phyloP scores from a whole-genome alignment of 2,113 vertebrate species.

The Aepyceros melampus region DNA sequence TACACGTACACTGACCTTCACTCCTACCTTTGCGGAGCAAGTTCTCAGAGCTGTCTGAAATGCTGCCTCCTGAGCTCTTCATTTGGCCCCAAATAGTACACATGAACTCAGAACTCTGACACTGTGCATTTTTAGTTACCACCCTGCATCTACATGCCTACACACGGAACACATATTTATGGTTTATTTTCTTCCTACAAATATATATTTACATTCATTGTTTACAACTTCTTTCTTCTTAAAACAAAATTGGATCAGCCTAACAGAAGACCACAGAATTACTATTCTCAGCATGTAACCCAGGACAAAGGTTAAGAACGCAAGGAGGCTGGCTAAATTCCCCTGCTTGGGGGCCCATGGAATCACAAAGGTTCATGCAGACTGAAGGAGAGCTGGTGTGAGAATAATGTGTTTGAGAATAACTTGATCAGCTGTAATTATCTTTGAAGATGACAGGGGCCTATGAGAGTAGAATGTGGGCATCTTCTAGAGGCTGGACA shows the following conservation, averaged over 20 bases:
- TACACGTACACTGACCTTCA: not conserved
- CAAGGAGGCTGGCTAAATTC: not conserved
- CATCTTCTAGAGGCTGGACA: not conserved
- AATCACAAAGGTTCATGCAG: not conserved
- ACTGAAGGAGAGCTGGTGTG: not conserved
- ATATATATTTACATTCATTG: not conserved
- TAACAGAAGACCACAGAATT: not conserved
- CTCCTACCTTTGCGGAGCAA: not conserved
- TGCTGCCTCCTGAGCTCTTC: not conserved
- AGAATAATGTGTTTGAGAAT: not conserved
- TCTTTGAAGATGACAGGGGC: not conserved
- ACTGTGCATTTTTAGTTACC: fast-evolving
- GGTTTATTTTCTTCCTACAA: not conserved
- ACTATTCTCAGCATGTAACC: not conserved
- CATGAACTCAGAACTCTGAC: not conserved
- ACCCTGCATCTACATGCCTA: not conserved
- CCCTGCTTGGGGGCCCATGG: fast-evolving
- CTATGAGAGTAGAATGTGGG: not conserved
- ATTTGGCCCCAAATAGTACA: not conserved
- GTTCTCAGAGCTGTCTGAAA: not conserved
- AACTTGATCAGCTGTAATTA: not conserved
- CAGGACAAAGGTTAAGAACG: too few species aligned
- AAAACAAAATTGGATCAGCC: not conserved
- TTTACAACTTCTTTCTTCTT: not conserved
- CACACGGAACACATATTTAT: not conserved